Base-by-base conservation (phyloP, 2,797 vertebrate genomes). In the Clamator glandarius region DNA sequence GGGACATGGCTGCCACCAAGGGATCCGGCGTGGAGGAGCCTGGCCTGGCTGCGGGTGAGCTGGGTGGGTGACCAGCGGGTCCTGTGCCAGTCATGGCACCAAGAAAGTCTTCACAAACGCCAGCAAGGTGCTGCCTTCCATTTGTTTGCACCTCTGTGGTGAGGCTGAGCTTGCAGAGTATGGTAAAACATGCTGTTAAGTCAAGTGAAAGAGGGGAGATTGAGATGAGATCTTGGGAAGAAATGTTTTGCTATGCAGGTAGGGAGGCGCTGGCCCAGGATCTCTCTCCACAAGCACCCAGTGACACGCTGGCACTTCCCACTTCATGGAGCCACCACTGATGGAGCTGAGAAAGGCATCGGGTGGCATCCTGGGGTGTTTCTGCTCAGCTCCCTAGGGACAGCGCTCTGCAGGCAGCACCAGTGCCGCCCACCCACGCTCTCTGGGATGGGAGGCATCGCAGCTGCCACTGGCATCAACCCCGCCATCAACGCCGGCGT, bases 301-400 rank as follows among this genome's bases (percentile, higher is more conserved):
- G 11, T 2, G 51, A 33, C 10, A 33, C 41, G n/a, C 29, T 1
- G 2, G 62, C 41, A 5, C 2, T 0, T 33, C 84, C 46, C 17
- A 4, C 2, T 23, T 25, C 20, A 1, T 1, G 1, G 31, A 42
- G 61, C 42, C 8, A 3, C 33, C 39, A 12, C 39, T 10, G 54
- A 13, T 3, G 48, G 80, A 42, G 36, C 10, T 0, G 2, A 25
- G 36, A 5, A 23, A 1, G 28, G 54, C 31, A 1, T 9, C 4
- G 63, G 52, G 11, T 48, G 74, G 31, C 46, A 29, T 57, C 42
- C 17, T 3, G 7, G 82, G 68, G 36, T 12, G 5, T 41, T 28
- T n/a, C 59, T 51, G n/a, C 12, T 41, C 58, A 18, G 19, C 24
- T 83, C 23, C 15, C 2, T 1, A 19, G 23, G 20, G 66, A 8